Evolutionary conservation across 2,888 invertebrate species (phyloP).

Genomic region (Drosophila eohydei): DNA sequence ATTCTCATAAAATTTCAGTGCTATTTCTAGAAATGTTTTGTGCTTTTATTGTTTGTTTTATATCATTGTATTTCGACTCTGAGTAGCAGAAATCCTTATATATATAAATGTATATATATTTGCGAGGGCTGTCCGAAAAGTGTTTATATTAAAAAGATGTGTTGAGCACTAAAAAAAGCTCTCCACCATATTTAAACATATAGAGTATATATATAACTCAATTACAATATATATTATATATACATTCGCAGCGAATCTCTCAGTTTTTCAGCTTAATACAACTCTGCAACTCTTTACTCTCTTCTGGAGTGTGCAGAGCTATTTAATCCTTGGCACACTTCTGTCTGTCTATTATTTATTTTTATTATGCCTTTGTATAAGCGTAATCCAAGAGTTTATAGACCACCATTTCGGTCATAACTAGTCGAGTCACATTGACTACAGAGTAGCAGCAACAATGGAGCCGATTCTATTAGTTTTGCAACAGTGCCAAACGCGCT

Average conservation of each 20-base stretch:
- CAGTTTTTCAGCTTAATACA: background rate
- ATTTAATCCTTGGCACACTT: slow-evolving; percentile 2
- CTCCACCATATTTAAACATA: no score
- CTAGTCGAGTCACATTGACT: slow-evolving; percentile 20
- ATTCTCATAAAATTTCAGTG: background rate
- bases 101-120: no score
- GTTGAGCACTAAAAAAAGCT: no score
- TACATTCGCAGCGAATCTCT: background rate
- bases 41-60: no score
- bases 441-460: slow-evolving; percentile 8
- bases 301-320: background rate
- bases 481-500: slow-evolving; percentile 19
- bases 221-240: background rate
- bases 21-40: no score
- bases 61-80: no score
- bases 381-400: slow-evolving; percentile 7
- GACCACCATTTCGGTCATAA: slow-evolving; percentile 9
- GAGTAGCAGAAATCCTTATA: no score
- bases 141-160: no score
- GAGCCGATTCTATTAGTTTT: slow-evolving; percentile 17
- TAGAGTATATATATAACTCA: no score
- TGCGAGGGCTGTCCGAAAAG: no score
- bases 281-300: background rate
- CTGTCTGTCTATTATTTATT: slow-evolving; percentile 1
- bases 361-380: background rate